phyloP scores from a whole-genome alignment of 2,888 invertebrate genomes.

The Neocrepidodera transversa region DNA sequence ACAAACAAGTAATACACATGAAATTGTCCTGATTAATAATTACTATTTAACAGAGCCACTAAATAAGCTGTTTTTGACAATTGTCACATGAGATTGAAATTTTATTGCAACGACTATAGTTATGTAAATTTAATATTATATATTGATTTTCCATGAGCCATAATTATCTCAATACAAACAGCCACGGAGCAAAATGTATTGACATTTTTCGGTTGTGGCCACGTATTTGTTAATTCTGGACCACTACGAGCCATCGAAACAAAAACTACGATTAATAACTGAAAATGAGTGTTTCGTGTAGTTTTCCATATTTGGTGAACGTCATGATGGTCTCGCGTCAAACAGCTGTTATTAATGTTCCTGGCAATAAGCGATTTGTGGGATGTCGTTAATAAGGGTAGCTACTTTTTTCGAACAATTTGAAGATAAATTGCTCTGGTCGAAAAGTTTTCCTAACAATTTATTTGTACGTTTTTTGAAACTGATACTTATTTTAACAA shows the following conservation, averaged over 20 bases:
- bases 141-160: no score
- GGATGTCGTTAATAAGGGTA: conserved; percentile 9
- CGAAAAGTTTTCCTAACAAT: not conserved
- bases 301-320: conserved; percentile 31
- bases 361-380: conserved; percentile 26
- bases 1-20: no score
- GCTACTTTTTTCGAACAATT: conserved; percentile 6
- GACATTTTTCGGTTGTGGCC: no score
- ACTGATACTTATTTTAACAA: no score
- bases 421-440: not conserved
- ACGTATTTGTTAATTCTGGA: not conserved
- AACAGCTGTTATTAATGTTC: conserved; percentile 48
- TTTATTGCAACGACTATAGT: no score
- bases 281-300: conserved; percentile 44
- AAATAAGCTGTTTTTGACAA: no score
- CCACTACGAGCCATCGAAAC: conserved; percentile 31
- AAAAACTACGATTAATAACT: conserved; percentile 48
- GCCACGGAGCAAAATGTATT: no score
- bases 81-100: no score
- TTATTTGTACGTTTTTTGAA: not conserved
- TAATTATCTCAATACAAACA: no score
- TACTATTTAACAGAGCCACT: no score
- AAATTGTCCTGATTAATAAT: no score
- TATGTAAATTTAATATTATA: no score
- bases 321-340: conserved; percentile 3